Percentiles rank a stretch among this genome's conserved stretches.
Conservation (phyloP, 23 tunicate species). For the Halocynthia roretzi region DNA sequence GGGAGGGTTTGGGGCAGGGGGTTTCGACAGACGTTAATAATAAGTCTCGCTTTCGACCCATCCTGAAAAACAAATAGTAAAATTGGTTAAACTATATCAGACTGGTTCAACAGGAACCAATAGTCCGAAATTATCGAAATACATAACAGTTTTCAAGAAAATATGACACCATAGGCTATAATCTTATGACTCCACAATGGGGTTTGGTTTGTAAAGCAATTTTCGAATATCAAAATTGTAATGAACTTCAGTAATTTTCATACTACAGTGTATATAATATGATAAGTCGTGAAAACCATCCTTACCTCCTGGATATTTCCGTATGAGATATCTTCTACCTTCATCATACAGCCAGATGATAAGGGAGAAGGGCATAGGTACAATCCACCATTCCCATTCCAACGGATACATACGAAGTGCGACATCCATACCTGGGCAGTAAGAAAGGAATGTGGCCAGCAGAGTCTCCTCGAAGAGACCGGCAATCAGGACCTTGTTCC, state of each 20-base stretch:
- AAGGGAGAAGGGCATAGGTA: constrained; percentile 96
- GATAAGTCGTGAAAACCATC: background rate
- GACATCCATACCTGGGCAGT: constrained; percentile 99
- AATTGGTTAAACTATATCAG: background rate
- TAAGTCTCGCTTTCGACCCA: constrained; percentile 73
- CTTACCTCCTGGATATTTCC: constrained; percentile 92
- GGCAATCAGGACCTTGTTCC: constrained; percentile 89
- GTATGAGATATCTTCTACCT: constrained; percentile 51
- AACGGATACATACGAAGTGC: constrained; percentile 98
- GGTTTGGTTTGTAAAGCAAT: no score
- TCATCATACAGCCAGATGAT: constrained; percentile 96
- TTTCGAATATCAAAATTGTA: no score
- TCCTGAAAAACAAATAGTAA: constrained; percentile 32
- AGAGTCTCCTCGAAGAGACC: constrained; percentile 97
- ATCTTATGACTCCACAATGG: no score
- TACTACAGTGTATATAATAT: no score
- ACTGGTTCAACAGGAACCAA: no score
- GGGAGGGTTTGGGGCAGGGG: background rate
- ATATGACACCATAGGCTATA: no score
- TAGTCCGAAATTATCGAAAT: no score
- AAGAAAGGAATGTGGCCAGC: constrained; percentile 97
- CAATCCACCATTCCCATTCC: constrained; percentile 99
- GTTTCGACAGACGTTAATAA: constrained; percentile 34
- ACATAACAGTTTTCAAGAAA: no score
- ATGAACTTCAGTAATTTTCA: no score